Base-by-base conservation (phyloP, 2,113 vertebrate genomes). In the Trichechus manatus region DNA sequence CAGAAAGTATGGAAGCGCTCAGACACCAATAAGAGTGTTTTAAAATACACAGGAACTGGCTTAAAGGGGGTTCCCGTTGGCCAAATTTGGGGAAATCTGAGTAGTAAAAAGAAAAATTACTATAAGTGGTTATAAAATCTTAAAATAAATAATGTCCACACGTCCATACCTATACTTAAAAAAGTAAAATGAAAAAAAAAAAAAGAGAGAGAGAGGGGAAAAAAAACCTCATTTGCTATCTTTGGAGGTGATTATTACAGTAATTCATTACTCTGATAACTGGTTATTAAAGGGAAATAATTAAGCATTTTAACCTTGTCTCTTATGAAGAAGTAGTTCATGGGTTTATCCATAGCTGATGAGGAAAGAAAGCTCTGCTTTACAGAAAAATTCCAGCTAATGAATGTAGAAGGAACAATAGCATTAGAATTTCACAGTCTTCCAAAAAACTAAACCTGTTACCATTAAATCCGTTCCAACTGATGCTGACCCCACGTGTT, bases 351-450 rank as follows among this genome's bases (percentile, higher is more conserved):
- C 36, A 66, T 0, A n/a, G 17, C 4, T 25, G 3, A 50, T 53
- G 14, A n/a, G 68, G 22, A 91, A 84, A 5, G 53, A 95, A 93
- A 89, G 19, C 53, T 93, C 86, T 90, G n/a, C 42, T 74, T n/a
- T 88, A 23, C 36, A 74, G 25, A 66, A 89, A 17, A 78, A 68
- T 74, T 39, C 11, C 22, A 79, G 63, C 61, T 74, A 79, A 29
- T 63, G 64, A 72, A 8, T 53, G 4, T 17, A 88, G 31, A 68
- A 61, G 31, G 7, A 39, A 89, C 53, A 1, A 63, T 14, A 56
- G 7, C 47, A 56, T 36, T 61, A 91, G 87, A 92, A 23, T 61
- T 78, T 85, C 42, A 29, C 27, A 93, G 33, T 70, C 11, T 70
- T 70, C 31, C 14, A n/a, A 70, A n/a, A 70, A 70, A 14, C 68